phyloP scores from a whole-genome alignment of 2,888 invertebrate genomes.

The Leptinotarsa haldemani region DNA sequence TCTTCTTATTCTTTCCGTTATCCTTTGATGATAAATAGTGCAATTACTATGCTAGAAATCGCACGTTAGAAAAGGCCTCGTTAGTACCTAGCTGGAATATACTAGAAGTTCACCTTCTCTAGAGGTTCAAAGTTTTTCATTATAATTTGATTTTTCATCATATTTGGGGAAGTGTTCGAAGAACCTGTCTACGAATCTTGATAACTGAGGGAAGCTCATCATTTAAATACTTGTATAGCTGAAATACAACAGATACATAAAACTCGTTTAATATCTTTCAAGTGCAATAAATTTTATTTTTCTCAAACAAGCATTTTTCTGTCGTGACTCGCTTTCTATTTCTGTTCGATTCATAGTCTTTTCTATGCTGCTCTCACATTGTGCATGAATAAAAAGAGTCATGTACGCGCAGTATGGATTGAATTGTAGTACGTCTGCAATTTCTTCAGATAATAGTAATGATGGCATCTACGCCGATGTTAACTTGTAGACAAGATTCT shows the following conservation, averaged over 20 bases:
- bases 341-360: background rate
- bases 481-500: conserved; percentile 15
- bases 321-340: conserved; percentile 3
- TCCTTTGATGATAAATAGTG: no score
- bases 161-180: no score
- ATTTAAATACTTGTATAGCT: background rate
- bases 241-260: background rate
- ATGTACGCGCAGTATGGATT: conserved; percentile 16
- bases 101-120: no score
- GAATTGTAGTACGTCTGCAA: conserved; percentile 17
- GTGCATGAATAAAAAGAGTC: conserved; percentile 13
- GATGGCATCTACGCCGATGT: conserved; percentile 15
- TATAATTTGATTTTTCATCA: no score
- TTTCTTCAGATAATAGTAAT: conserved; percentile 18
- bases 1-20: no score
- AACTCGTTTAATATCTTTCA: conserved; percentile 17
- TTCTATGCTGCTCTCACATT: conserved; percentile 8
- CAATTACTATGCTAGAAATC: no score
- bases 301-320: conserved; percentile 8
- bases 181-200: background rate
- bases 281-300: conserved; percentile 22
- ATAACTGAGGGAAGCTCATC: background rate
- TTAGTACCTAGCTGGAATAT: no score
- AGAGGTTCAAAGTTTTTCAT: no score
- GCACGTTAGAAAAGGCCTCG: no score